These are phyloP conservation scores for Taphrorychus bicolor DNA, from an alignment of 2,888 invertebrate genomes.

Conservation along the genomic window DNA sequence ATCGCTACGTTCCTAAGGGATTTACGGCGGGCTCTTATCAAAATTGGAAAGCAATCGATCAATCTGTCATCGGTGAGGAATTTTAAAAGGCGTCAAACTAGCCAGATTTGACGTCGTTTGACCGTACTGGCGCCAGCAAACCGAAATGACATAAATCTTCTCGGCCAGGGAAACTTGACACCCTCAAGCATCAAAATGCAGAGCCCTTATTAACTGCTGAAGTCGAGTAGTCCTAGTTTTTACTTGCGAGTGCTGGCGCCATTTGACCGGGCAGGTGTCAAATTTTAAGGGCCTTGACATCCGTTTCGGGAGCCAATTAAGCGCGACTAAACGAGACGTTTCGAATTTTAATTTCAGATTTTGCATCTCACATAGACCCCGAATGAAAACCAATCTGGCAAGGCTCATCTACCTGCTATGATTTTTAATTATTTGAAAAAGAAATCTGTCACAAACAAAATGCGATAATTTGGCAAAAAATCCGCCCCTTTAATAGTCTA, in stretches of 20 bases:
- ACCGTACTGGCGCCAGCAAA: conserved; percentile 36
- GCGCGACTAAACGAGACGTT: neutral
- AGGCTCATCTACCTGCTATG: no score
- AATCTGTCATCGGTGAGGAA: conserved; percentile 30
- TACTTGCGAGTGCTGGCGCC: conserved; percentile 27
- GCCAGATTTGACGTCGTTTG: conserved; percentile 35
- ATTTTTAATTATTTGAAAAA: no score
- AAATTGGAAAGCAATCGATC: neutral
- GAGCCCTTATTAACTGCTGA: neutral
- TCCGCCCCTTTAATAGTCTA: conserved; percentile 31
- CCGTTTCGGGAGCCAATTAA: conserved; percentile 20
- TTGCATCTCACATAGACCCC: no score
- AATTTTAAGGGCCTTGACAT: conserved; percentile 36
- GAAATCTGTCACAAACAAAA: no score
- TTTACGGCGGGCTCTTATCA: neutral
- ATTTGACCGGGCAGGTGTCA: conserved; percentile 29
- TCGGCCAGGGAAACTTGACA: conserved; percentile 9
- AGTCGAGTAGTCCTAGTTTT: neutral
- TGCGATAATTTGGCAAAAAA: neutral
- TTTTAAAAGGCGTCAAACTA: conserved; percentile 40
- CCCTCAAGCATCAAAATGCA: conserved; percentile 2
- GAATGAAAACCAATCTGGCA: no score
- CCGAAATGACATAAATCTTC: conserved; percentile 21
- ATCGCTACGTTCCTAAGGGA: no score
- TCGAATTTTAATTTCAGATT: neutral